These are phyloP conservation scores for Chaetodon trifascialis DNA, from an alignment of 2,113 vertebrate species.

Conservation along the genomic window DNA sequence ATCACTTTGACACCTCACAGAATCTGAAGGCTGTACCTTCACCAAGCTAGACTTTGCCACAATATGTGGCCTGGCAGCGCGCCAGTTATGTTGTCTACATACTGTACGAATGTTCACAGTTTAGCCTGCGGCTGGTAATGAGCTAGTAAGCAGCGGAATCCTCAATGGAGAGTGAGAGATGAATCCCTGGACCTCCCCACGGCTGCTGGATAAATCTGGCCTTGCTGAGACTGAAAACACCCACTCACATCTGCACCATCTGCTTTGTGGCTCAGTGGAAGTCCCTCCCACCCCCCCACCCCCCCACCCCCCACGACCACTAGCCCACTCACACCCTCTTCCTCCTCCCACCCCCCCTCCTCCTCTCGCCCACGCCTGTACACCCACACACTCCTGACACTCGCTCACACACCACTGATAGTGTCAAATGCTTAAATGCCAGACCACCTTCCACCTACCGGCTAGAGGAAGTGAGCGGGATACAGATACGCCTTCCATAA, in stretches of 20 bases:
- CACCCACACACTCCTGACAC: constrained; percentile 48
- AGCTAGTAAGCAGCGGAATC: constrained; percentile 58
- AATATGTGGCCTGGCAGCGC: constrained; percentile 34
- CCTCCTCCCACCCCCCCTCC: constrained; percentile 1
- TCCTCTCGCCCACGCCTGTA: constrained; percentile 29
- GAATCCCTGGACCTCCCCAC: constrained; percentile 55
- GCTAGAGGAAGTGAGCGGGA: constrained; percentile 59
- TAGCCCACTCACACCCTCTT: neutral
- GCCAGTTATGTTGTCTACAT: constrained; percentile 38
- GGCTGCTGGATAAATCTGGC: constrained; percentile 70
- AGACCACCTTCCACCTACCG: constrained; percentile 70
- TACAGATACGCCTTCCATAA: constrained; percentile 55
- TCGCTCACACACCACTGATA: constrained; percentile 55
- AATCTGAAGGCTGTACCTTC: constrained; percentile 34
- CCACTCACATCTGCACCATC: constrained; percentile 80
- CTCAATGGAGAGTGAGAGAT: constrained; percentile 55
- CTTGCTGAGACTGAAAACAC: constrained; percentile 69
- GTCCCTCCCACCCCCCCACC: constrained; percentile 36
- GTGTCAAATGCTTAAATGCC: constrained; percentile 76
- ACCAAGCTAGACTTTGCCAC: constrained; percentile 53
- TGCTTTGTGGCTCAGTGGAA: constrained; percentile 70
- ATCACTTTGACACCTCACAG: constrained; percentile 28
- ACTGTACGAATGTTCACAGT: constrained; percentile 38
- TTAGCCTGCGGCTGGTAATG: constrained; percentile 52
- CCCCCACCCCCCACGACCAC: neutral